Evolutionary conservation across 2,797 vertebrate genomes (phyloP).

Genomic region (Sphenodon punctatus): DNA sequence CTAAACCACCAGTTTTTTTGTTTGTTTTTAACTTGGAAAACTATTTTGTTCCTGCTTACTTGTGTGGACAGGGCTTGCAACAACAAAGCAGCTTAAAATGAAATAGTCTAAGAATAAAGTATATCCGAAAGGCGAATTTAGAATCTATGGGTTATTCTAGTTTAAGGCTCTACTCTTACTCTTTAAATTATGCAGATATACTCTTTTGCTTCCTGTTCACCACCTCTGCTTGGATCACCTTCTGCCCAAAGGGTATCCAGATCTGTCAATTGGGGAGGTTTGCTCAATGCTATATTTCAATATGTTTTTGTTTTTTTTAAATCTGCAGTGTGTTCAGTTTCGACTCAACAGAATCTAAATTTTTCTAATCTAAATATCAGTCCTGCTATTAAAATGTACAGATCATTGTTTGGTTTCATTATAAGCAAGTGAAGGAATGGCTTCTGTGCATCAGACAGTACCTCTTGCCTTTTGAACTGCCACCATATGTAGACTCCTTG

Average conservation of each 20-base stretch:
- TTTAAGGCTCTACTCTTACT: constrained; percentile 35
- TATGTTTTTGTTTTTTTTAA: constrained; percentile 20
- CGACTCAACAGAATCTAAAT: constrained; percentile 20
- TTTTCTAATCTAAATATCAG: constrained; percentile 27
- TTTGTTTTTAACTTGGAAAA: constrained; percentile 52
- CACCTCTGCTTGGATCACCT: not conserved
- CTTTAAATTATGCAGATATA: constrained; percentile 24
- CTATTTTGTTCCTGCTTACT: constrained; percentile 48
- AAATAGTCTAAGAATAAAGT: constrained; percentile 31
- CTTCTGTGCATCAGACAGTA: not conserved
- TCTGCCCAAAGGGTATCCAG: not conserved
- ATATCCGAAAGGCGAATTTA: constrained; percentile 49
- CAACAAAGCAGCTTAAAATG: constrained; percentile 45
- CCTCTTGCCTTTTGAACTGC: not conserved
- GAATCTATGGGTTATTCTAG: constrained; percentile 38
- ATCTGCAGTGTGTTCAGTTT: not conserved
- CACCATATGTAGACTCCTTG: not conserved
- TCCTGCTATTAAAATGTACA: not conserved
- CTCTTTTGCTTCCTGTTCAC: constrained; percentile 30
- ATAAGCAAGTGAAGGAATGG: not conserved
- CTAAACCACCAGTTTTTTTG: not conserved
- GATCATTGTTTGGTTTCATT: not conserved
- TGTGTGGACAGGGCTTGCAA: constrained; percentile 52
- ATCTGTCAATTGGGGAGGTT: not conserved
- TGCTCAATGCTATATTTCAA: not conserved